Percentiles rank a stretch among this genome's conserved stretches.
phyloP scores from a whole-genome alignment of 1,140 invertebrate genomes.

The Megathymus violae region DNA sequence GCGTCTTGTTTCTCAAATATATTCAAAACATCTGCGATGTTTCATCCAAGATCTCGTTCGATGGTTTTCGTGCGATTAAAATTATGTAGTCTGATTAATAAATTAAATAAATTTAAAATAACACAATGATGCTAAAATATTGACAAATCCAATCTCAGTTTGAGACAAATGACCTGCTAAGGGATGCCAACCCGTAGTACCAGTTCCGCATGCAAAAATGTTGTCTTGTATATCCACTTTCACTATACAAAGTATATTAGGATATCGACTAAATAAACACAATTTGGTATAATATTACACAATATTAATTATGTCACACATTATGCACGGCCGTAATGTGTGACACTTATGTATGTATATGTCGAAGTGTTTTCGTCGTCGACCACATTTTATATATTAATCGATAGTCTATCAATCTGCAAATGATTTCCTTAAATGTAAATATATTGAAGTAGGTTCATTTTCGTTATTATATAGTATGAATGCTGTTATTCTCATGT shows the following conservation, averaged over 20 bases:
- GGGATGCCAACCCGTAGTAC: slow-evolving; percentile 31
- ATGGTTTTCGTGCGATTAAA: too few relatives aligned
- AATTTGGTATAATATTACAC: slow-evolving; percentile 27
- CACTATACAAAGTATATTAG: slow-evolving; percentile 42
- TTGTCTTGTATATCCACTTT: slow-evolving; percentile 48
- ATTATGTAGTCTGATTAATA: too few relatives aligned
- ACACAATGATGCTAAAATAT: slow-evolving; percentile 10
- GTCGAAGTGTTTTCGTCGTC: slow-evolving; percentile 10
- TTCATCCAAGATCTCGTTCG: too few relatives aligned
- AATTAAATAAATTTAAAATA: too few relatives aligned
- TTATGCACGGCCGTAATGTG: slow-evolving; percentile 14
- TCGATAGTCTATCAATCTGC: not conserved
- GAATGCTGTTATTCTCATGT: too few relatives aligned
- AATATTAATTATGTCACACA: slow-evolving; percentile 26
- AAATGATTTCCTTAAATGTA: not conserved
- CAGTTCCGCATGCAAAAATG: slow-evolving; percentile 46
- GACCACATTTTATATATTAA: slow-evolving; percentile 24
- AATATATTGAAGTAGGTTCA: not conserved
- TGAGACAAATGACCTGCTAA: slow-evolving; percentile 2
- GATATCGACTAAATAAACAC: slow-evolving; percentile 38
- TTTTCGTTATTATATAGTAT: too few relatives aligned
- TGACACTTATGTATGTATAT: slow-evolving; percentile 16
- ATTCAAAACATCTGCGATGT: too few relatives aligned
- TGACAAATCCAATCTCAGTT: slow-evolving; percentile 15
- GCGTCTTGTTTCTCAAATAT: too few relatives aligned